Percentiles rank a stretch among this genome's conserved stretches.
These are phyloP conservation scores for Bothrops jararaca DNA, from an alignment of 2,113 vertebrate genomes.

Conservation along the genomic window DNA sequence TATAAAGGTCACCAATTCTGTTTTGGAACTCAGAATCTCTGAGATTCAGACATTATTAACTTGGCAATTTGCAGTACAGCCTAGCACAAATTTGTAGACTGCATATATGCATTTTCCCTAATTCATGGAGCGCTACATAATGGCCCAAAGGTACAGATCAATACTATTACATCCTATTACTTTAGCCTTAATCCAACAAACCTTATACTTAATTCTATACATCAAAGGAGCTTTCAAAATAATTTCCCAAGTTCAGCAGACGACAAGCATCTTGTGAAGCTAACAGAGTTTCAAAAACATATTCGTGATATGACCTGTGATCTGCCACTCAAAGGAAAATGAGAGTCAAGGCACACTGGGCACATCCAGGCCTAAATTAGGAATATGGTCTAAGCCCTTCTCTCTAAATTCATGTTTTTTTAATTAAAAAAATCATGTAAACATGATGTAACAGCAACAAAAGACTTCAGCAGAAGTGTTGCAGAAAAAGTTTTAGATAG, in stretches of 20 bases:
- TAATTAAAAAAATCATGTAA: background rate
- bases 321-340: background rate
- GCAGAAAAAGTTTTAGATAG: slow-evolving; percentile 16
- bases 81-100: background rate
- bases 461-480: slow-evolving; percentile 1
- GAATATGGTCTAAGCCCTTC: background rate
- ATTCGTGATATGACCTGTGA: background rate
- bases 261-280: background rate
- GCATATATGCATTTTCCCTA: background rate
- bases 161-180: background rate
- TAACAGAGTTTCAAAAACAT: background rate
- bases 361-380: background rate
- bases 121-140: background rate
- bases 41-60: background rate
- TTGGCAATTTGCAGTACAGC: background rate
- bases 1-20: background rate
- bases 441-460: background rate
- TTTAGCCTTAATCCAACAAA: background rate
- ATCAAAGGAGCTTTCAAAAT: background rate
- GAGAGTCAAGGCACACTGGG: background rate
- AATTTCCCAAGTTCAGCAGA: background rate
- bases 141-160: background rate
- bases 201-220: background rate
- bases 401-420: background rate
- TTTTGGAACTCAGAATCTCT: background rate